phyloP scores from a whole-genome alignment of 2,888 invertebrate species.

The Peribatodes rhomboidaria region DNA sequence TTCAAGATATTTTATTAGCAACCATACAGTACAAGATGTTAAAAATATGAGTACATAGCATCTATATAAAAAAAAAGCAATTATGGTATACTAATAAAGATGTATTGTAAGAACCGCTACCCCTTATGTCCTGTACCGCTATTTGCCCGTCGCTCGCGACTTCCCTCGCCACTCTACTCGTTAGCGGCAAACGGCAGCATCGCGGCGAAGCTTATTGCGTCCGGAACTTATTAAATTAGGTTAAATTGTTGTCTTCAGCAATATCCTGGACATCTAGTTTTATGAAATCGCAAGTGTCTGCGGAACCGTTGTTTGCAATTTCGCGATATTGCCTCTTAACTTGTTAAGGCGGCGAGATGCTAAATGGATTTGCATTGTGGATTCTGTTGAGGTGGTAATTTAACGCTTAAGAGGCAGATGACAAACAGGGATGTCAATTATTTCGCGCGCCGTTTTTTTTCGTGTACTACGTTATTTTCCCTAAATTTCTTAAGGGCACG shows the following conservation, averaged over 20 bases:
- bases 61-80: no score
- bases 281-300: conserved; percentile 44
- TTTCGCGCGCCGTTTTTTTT: no score
- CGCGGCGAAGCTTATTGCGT: conserved; percentile 70
- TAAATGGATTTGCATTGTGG: conserved; percentile 20
- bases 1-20: no score
- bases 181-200: conserved; percentile 50
- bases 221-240: conserved; percentile 77
- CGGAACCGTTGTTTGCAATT: conserved; percentile 35
- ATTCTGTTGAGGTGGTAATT: not conserved
- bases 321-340: conserved; percentile 26
- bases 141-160: conserved; percentile 2
- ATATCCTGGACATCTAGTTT: conserved; percentile 56
- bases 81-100: no score
- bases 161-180: conserved; percentile 25
- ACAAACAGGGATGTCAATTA: no score
- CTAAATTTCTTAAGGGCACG: no score
- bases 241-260: conserved; percentile 72
- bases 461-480: no score
- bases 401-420: no score
- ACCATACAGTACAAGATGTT: no score
- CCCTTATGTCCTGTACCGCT: not conserved
- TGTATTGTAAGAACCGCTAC: no score
- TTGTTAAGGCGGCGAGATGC: conserved; percentile 10
- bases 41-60: no score